Conservation (phyloP, 2,797 vertebrate genomes). For the Syngnathus acus region DNA sequence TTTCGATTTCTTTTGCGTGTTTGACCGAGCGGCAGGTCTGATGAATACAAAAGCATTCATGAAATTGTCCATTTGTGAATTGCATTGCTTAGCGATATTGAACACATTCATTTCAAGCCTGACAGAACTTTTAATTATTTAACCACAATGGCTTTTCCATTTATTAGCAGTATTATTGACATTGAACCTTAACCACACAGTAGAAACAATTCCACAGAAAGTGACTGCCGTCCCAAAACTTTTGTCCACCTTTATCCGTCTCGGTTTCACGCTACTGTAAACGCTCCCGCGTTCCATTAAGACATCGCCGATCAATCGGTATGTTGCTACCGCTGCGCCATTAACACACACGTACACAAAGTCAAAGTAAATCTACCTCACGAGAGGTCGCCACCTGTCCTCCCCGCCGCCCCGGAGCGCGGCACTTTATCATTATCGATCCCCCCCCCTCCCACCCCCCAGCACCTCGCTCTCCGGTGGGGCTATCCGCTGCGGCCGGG, state of each 20-base stretch:
- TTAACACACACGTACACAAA: conserved; percentile 39
- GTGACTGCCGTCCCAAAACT: background rate
- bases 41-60: no score
- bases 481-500: conserved; percentile 22
- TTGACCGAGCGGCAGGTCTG: no score
- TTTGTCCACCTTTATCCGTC: background rate
- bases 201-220: background rate
- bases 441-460: conserved; percentile 13
- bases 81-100: background rate
- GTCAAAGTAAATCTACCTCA: conserved; percentile 41
- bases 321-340: conserved; percentile 37
- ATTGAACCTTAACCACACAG: no score
- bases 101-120: background rate
- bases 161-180: background rate
- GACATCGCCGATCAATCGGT: conserved; percentile 42
- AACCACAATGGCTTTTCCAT: no score
- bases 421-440: conserved; percentile 62
- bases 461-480: conserved; percentile 15
- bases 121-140: background rate
- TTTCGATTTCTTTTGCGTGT: background rate
- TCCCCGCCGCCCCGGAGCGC: conserved; percentile 26
- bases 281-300: conserved; percentile 49
- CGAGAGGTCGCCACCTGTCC: conserved; percentile 29
- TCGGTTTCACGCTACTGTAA: conserved; percentile 17
- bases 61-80: background rate